Conservation (phyloP, 1,140 invertebrate genomes). For the Branchinecta lindahli region DNA sequence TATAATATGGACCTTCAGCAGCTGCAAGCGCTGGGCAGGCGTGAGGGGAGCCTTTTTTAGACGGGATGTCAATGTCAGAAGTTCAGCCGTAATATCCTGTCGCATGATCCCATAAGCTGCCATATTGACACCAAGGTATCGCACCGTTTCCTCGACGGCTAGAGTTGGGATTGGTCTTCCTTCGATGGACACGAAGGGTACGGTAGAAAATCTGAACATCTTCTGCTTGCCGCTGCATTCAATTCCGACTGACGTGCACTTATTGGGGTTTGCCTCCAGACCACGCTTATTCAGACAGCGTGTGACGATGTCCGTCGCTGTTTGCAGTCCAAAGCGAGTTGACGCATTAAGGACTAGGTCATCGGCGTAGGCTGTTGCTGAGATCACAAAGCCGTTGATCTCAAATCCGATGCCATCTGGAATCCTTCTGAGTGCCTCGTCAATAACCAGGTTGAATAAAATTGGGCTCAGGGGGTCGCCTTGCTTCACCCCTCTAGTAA, state of each 20-base stretch:
- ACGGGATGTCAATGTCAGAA: background rate
- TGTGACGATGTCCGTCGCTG: conserved; percentile 15
- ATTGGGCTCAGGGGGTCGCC: conserved; percentile 36
- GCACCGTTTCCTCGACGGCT: background rate
- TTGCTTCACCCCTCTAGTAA: conserved; percentile 33
- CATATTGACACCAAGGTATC: conserved; percentile 10
- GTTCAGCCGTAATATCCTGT: background rate
- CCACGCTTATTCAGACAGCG: conserved; percentile 21
- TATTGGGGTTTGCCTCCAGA: conserved; percentile 19
- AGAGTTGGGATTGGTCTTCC: background rate
- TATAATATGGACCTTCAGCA: background rate
- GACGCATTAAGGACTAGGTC: conserved; percentile 25
- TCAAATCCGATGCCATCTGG: conserved; percentile 14
- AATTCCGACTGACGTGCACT: conserved; percentile 24
- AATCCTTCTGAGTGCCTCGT: conserved; percentile 27
- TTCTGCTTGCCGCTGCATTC: conserved; percentile 13
- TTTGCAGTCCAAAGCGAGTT: conserved; percentile 18
- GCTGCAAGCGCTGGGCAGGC: background rate
- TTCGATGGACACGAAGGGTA: background rate
- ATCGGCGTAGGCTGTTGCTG: conserved; percentile 28
- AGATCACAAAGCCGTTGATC: conserved; percentile 3
- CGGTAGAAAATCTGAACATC: too few relatives aligned
- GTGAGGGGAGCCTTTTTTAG: conserved; percentile 14
- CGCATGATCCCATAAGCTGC: background rate
- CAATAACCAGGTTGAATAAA: conserved; percentile 35